Conservation (phyloP, 2,888 invertebrate genomes). For the Perdita meconis region DNA sequence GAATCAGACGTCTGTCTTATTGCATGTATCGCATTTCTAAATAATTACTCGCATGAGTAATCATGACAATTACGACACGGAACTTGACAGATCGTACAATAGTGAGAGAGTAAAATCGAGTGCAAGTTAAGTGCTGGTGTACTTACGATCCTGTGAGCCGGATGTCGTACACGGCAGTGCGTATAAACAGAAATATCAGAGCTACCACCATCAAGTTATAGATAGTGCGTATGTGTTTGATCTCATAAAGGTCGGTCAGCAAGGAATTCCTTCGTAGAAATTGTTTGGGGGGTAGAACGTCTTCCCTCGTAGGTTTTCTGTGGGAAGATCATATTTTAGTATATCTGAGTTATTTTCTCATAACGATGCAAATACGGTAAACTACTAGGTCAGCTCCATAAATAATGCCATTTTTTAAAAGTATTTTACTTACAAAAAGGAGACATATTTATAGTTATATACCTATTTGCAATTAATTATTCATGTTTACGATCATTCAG, state of each 20-base stretch:
- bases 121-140: conserved; percentile 1
- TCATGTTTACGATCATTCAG: too few relatives aligned
- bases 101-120: neutral
- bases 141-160: conserved; percentile 91
- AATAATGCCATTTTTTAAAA: too few relatives aligned
- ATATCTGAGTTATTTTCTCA: neutral
- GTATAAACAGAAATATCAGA: conserved; percentile 89
- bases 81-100: neutral
- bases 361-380: neutral
- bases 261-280: conserved; percentile 91
- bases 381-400: too few relatives aligned
- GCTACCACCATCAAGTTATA: conserved; percentile 94
- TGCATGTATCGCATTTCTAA: too few relatives aligned
- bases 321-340: neutral
- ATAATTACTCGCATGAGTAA: too few relatives aligned
- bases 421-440: too few relatives aligned
- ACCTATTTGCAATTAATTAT: too few relatives aligned
- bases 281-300: conserved; percentile 86
- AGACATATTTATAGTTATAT: too few relatives aligned
- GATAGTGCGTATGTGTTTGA: conserved; percentile 92
- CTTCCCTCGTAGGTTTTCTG: conserved; percentile 67
- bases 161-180: conserved; percentile 90
- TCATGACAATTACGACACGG: neutral
- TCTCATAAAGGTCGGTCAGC: conserved; percentile 91
- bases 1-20: too few relatives aligned